Base-by-base conservation (phyloP, 2,797 vertebrate species). In the Galaxias olidus region DNA sequence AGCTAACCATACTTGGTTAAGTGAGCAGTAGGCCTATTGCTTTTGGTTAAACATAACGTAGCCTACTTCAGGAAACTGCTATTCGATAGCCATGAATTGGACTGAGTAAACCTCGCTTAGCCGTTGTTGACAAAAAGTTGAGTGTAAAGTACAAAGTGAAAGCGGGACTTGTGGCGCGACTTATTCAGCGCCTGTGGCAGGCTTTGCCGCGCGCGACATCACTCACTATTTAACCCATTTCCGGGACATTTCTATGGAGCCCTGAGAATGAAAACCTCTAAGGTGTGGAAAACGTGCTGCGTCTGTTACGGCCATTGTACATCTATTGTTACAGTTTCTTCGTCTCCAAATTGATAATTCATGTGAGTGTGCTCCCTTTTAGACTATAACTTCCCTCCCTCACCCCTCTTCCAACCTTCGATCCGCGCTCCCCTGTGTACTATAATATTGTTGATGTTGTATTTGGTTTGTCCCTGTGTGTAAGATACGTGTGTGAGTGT, bases 91-190 rank as follows among this genome's bases (percentile, higher is more conserved):
- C n/a, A n/a, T 19, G 12, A 59, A 20, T 47, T 19, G 13, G 11
- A 15, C 17, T 4, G 49, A 18, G 50, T 18, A 5, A 17, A 14
- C 14, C 14, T 4, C 4, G 46, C 46, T 12, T 12, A 4, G 44
- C 44, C 20, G 40, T 4, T 30, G 18, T 63, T 52, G 53, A 69
- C 52, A 41, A 52, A 53, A 62, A 44, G 54, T 14, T 17, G 61
- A 46, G 61, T 46, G 20, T 43, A 58, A 69, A 59, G 61, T 63
- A 54, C 55, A 30, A 30, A 8, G 4, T 57, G 4, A 30, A n/a
- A 68, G 90, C 88, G 88, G 89, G 89, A 85, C 41, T 51, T 73
- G 77, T 85, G 90, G 91, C 92, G 91, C 89, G 87, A 72, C 53
- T 72, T 76, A 75, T 73, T 52, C 76, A 63, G 73, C 71, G 73